Evolutionary conservation across 2,888 invertebrate species (phyloP).

Genomic region (Smittia sp.): DNA sequence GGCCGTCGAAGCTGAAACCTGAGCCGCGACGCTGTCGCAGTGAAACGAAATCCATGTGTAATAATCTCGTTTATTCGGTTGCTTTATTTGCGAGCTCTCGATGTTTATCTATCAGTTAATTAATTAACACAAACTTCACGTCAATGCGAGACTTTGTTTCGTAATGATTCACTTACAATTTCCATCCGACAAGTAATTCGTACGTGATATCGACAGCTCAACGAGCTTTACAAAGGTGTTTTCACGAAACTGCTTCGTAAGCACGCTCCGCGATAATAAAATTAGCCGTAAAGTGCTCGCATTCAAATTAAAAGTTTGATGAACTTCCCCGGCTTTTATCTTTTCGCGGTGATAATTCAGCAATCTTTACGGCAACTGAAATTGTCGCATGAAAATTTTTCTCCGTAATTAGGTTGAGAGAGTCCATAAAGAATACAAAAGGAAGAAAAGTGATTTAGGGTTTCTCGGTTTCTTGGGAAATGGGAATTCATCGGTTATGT

Average conservation of each 20-base stretch:
- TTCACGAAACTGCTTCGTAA: not conserved
- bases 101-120: not conserved
- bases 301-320: not conserved
- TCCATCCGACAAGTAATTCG: not conserved
- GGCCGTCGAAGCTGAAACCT: not conserved
- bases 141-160: not conserved
- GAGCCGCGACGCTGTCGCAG: not conserved
- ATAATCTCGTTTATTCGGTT: slow-evolving; percentile 3
- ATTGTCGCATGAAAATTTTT: not conserved
- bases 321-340: not conserved
- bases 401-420: too few species aligned
- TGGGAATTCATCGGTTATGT: too few species aligned
- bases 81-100: not conserved
- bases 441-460: not conserved
- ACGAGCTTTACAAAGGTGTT: not conserved
- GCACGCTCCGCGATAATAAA: not conserved
- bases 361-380: not conserved
- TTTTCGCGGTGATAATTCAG: not conserved
- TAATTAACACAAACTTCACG: slow-evolving; percentile 5
- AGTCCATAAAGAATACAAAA: not conserved
- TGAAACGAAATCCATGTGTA: slow-evolving; percentile 13
- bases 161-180: not conserved
- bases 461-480: too few species aligned
- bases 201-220: not conserved
- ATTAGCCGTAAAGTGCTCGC: not conserved